A percentile compares a stretch with the other conserved stretches of the same genome.
phyloP scores from a whole-genome alignment of 2,797 vertebrate genomes.

The Novumbra hubbsi region DNA sequence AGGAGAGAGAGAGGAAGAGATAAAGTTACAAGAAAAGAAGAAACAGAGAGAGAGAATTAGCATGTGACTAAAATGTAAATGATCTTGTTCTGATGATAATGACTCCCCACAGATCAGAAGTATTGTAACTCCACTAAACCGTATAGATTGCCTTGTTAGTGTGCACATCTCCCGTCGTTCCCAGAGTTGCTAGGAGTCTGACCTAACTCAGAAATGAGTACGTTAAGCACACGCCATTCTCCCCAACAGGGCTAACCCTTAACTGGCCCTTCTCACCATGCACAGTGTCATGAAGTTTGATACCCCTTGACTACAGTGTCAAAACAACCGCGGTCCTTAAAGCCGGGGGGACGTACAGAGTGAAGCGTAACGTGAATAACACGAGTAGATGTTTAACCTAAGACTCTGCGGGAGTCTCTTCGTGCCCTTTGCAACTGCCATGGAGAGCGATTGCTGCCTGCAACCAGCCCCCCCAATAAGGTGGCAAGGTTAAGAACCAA shows the following conservation, averaged over 20 bases:
- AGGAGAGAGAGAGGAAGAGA: conserved; percentile 3
- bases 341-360: background rate
- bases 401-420: conserved; percentile 50
- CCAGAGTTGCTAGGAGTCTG: conserved; percentile 2
- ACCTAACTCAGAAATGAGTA: conserved; percentile 9
- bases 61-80: background rate
- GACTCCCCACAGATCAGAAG: background rate
- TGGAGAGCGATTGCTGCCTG: background rate
- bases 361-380: conserved; percentile 12
- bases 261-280: conserved; percentile 1
- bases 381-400: conserved; percentile 59
- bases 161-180: conserved; percentile 7
- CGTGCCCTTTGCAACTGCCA: conserved; percentile 1
- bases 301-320: background rate
- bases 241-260: conserved; percentile 32
- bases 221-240: conserved; percentile 38
- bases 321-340: background rate
- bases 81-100: background rate
- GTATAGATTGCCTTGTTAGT: background rate
- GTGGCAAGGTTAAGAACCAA: conserved; percentile 11
- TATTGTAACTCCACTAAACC: background rate
- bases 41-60: background rate
- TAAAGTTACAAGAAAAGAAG: background rate
- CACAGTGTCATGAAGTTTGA: background rate
- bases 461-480: conserved; percentile 7